A percentile compares a stretch with the other conserved stretches of the same genome.
phyloP scores from a whole-genome alignment of 2,113 vertebrate species.

The Cervus canadensis region DNA sequence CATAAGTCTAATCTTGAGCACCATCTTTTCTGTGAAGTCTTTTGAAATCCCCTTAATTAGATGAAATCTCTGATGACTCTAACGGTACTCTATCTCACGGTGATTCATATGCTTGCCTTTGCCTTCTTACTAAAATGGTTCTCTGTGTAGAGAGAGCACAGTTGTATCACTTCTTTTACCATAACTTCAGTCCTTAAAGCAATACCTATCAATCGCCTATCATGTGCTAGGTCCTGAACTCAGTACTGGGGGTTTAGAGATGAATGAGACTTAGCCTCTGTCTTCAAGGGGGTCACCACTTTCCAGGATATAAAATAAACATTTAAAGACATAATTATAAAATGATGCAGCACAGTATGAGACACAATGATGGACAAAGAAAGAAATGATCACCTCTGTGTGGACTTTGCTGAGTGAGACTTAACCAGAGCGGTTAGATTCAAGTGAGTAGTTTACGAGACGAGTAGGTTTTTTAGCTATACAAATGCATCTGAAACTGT shows the following conservation, averaged over 20 bases:
- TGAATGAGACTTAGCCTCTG: not conserved
- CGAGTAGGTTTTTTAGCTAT: not conserved
- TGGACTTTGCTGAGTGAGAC: not conserved
- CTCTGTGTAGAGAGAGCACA: not conserved
- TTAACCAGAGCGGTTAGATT: not conserved
- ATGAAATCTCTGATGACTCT: slow-evolving; percentile 66
- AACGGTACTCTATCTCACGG: slow-evolving; percentile 40
- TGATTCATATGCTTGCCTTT: slow-evolving; percentile 10
- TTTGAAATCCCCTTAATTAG: slow-evolving; percentile 70
- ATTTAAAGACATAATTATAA: not conserved
- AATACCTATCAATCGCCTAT: not conserved
- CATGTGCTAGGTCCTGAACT: not conserved
- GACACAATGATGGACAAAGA: not conserved
- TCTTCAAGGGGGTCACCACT: not conserved
- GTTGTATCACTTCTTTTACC: not conserved
- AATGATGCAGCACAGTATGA: not conserved
- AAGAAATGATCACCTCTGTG: not conserved
- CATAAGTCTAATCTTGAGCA: slow-evolving; percentile 68
- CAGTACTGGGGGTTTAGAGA: not conserved
- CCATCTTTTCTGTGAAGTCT: slow-evolving; percentile 68
- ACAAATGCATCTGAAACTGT: not conserved
- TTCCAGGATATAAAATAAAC: not conserved
- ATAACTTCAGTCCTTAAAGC: not conserved
- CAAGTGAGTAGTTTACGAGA: not conserved
- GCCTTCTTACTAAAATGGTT: not conserved